Percentiles rank a stretch among this genome's conserved stretches.
Conservation (phyloP, 2,797 vertebrate species). For the Prionace glauca region DNA sequence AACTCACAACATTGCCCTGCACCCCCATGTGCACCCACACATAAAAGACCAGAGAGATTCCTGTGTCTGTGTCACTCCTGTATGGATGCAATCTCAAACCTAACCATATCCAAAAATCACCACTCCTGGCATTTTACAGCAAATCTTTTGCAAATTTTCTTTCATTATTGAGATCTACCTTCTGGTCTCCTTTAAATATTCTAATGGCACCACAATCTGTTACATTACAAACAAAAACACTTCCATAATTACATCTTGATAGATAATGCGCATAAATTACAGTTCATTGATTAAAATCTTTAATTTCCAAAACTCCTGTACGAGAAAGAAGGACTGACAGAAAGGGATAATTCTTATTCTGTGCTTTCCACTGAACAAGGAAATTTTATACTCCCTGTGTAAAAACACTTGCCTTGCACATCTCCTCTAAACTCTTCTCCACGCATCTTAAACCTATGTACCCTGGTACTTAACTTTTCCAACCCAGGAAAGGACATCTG, state of each 20-base stretch:
- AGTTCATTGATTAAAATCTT: not conserved
- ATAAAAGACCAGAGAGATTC: not conserved
- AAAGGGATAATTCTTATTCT: not conserved
- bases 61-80: not conserved
- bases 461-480: too few species aligned
- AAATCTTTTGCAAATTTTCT: not conserved
- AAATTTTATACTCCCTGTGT: too few species aligned
- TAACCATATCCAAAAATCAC: not conserved
- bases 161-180: not conserved
- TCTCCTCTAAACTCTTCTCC: too few species aligned
- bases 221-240: not conserved
- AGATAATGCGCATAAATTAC: not conserved
- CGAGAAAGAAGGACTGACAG: not conserved
- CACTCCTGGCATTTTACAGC: not conserved
- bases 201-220: not conserved
- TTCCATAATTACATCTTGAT: not conserved
- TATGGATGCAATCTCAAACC: not conserved
- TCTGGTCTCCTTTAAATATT: not conserved
- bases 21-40: not conserved
- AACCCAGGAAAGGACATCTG: too few species aligned
- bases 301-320: not conserved
- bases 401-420: too few species aligned
- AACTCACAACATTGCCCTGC: not conserved
- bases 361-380: not conserved
- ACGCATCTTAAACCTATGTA: too few species aligned